A percentile compares a stretch with the other conserved stretches of the same genome.
These are phyloP conservation scores for Anguilla obscura DNA, from an alignment of 2,797 vertebrate species.

Conservation along the genomic window DNA sequence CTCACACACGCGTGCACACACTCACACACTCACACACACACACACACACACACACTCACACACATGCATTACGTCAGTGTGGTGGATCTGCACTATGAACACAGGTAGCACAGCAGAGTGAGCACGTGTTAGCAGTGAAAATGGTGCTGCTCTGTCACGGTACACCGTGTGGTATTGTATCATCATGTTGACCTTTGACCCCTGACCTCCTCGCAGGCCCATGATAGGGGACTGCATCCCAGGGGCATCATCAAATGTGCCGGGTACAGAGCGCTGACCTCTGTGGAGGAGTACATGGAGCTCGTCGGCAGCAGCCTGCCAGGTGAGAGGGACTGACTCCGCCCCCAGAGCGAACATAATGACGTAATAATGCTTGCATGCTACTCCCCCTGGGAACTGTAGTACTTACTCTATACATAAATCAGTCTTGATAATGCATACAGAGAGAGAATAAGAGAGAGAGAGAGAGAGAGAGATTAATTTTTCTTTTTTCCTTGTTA, in stretches of 20 bases:
- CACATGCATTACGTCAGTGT: neutral
- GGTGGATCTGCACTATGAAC: neutral
- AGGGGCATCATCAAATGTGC: slow-evolving; percentile 84
- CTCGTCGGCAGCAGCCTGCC: slow-evolving; percentile 82
- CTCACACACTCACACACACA: neutral
- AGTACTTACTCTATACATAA: neutral
- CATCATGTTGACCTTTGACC: neutral
- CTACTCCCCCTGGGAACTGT: neutral
- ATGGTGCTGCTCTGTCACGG: too few species aligned
- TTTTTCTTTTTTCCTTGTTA: neutral
- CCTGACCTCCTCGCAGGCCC: slow-evolving; percentile 68
- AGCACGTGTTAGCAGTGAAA: too few species aligned
- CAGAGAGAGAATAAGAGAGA: neutral
- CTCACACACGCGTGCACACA: neutral
- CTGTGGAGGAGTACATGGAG: slow-evolving; percentile 87
- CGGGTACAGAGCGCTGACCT: slow-evolving; percentile 87
- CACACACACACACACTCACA: neutral
- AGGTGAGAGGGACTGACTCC: slow-evolving; percentile 67
- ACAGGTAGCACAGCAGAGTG: neutral
- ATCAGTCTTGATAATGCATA: neutral
- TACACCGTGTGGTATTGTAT: too few species aligned
- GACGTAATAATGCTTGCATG: neutral
- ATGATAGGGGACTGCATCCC: slow-evolving; percentile 79
- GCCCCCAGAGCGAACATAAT: neutral
- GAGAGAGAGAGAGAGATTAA: neutral